Evolutionary conservation across 2,797 vertebrate species (phyloP).

Genomic region (Cyprinodon diabolis): DNA sequence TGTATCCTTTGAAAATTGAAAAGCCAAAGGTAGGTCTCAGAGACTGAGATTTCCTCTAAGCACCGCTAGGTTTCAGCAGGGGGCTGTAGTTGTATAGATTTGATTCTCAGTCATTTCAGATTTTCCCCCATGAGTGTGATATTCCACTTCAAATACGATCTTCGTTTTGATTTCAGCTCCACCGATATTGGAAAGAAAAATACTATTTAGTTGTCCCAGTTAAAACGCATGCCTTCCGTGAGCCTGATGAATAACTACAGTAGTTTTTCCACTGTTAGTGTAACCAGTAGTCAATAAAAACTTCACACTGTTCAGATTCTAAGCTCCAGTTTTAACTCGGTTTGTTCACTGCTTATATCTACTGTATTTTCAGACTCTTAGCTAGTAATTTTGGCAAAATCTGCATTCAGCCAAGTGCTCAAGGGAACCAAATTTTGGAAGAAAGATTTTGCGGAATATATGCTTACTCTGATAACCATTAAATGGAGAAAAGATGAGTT

Average conservation of each 20-base stretch:
- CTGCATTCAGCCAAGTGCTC: neutral
- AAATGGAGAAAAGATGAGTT: neutral
- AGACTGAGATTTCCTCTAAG: neutral
- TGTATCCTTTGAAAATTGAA: constrained; percentile 89
- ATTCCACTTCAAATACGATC: neutral
- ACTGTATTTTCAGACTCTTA: neutral
- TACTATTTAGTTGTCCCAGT: too few relatives aligned
- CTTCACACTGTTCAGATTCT: neutral
- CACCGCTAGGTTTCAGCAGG: too few relatives aligned
- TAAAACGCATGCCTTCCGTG: neutral
- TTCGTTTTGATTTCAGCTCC: neutral
- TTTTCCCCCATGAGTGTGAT: neutral
- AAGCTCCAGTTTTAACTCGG: neutral
- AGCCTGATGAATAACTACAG: neutral
- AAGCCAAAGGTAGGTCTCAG: constrained; percentile 32
- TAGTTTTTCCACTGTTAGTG: neutral
- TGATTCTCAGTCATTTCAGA: neutral
- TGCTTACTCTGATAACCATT: neutral
- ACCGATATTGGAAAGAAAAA: neutral
- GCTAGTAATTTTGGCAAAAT: neutral
- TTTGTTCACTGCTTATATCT: neutral
- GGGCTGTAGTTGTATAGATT: neutral
- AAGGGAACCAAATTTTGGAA: neutral
- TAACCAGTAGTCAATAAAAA: neutral
- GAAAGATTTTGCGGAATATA: neutral